Base-by-base conservation (phyloP, 2,888 invertebrate genomes). In the Steromphala cineraria region DNA sequence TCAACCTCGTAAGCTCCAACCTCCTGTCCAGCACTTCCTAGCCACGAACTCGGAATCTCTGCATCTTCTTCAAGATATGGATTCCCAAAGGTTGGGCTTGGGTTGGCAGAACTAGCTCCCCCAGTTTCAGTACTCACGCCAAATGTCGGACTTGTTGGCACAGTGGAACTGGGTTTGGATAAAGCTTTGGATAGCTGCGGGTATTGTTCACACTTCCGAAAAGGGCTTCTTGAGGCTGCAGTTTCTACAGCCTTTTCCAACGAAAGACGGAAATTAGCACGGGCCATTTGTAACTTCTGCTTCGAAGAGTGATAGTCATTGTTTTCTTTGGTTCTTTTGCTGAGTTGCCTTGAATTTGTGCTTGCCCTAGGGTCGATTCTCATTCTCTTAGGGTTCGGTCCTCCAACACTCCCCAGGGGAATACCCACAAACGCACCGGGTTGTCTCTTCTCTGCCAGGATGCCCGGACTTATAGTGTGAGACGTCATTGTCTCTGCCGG, bases 211-310 rank as follows among this genome's bases (percentile, higher is more conserved):
- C 52, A 21, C 52, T 75, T 75, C 10, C 24, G 40, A 19, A 21
- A n/a, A 40, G 2, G 75, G 10, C 52, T n/a, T 19, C 75, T 40
- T 5, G 75, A 75, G 19, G 75, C 76, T 40, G 80, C 78, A 80
- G 62, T 81, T 80, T 87, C 85, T 4, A 88, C 84, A 53, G 89
- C 87, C 55, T 81, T 84, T 19, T 86, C 86, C 28, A 89, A 71
- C 10, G 85, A 84, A 67, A 85, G 71, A 75, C 75, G 81, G 80
- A 89, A 89, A 77, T 86, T 82, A 28, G 81, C 84, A n/a, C 89
- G 77, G 5, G 88, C 89, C 83, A 84, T 86, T 81, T 87, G 88
- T 31, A 89, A 81, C 77, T 84, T 85, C 46, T 89, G 87, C 79
- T 85, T 88, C 13, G 89, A 82, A 10, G 87, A 87, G 85, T 87